Base-by-base conservation (phyloP, 2,888 invertebrate genomes). In the Micoletzkya japonica region DNA sequence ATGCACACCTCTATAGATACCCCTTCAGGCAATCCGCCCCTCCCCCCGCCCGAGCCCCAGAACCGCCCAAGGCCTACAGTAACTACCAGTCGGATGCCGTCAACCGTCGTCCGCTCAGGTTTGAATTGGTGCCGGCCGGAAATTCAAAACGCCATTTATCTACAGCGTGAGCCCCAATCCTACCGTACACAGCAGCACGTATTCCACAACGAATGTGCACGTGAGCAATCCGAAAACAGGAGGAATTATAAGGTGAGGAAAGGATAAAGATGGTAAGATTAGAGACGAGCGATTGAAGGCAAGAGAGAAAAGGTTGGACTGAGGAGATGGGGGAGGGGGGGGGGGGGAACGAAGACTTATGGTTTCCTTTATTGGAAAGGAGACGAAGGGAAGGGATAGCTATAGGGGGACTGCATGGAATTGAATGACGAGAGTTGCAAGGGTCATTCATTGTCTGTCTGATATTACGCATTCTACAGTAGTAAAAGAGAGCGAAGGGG, bases 11-110 rank as follows among this genome's bases (percentile, higher is more conserved):
- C n/a, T n/a, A n/a, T n/a, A n/a, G n/a, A n/a, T n/a, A n/a, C n/a
- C n/a, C n/a, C 10, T 44, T 44, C 20, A 44, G 44, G 44, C 10
- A 44, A 20, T 10, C 44, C 49, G 54, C 80, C 0, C 81, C 80
- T 37, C 76, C 78, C 0, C 73, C 79, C 4, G 77, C 77, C 20
- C 81, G 80, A 20, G 78, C 80, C 4, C 70, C 70, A 17, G 78
- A 79, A 30, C 77, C 75, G 36, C 76, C 78, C 26, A 71, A 75
- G 44, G 77, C 74, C 50, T 73, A 74, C n/a, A n/a, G n/a, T n/a
- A n/a, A n/a, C 70, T 81, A 80, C 57, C 81, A 81, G 70, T 81
- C 82, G 57, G 73, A 77, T 28, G 64, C 77, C 52, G 54, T 66
- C 36, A 7, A 28, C 24, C 52, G 54, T 6, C 4, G 64, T 10